Conservation (phyloP, 92 coral and sea anemone genomes). For the Desmophyllum pertusum region DNA sequence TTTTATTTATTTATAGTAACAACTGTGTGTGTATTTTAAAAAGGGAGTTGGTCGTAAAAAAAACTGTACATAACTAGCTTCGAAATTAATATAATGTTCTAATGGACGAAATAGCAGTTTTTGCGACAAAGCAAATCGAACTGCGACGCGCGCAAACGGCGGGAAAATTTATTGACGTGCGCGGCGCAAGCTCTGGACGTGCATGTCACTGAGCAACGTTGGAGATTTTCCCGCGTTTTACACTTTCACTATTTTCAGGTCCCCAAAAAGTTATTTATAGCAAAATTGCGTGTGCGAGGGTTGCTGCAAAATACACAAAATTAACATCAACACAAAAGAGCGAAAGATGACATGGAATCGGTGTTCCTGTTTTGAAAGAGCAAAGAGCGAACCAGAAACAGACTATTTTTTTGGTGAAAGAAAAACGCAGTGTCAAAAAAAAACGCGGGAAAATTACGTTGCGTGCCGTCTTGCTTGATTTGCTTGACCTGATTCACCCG, state of each 20-base stretch:
- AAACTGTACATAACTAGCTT: neutral
- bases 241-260: neutral
- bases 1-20: neutral
- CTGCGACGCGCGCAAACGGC: neutral
- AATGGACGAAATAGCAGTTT: no score
- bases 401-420: neutral
- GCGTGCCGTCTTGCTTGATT: slow-evolving; percentile 1
- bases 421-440: no score
- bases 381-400: neutral
- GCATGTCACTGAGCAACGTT: neutral
- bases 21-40: neutral
- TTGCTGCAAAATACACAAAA: neutral
- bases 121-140: neutral
- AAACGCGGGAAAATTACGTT: neutral
- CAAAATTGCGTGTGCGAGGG: neutral
- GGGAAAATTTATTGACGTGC: neutral
- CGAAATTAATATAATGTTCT: no score
- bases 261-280: neutral
- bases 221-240: neutral
- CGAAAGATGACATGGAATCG: neutral
- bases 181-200: neutral
- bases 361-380: neutral
- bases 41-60: no score
- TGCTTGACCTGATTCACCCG: neutral
- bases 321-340: neutral